These are phyloP conservation scores for Mallotus villosus DNA, from an alignment of 2,797 vertebrate species.

Conservation along the genomic window DNA sequence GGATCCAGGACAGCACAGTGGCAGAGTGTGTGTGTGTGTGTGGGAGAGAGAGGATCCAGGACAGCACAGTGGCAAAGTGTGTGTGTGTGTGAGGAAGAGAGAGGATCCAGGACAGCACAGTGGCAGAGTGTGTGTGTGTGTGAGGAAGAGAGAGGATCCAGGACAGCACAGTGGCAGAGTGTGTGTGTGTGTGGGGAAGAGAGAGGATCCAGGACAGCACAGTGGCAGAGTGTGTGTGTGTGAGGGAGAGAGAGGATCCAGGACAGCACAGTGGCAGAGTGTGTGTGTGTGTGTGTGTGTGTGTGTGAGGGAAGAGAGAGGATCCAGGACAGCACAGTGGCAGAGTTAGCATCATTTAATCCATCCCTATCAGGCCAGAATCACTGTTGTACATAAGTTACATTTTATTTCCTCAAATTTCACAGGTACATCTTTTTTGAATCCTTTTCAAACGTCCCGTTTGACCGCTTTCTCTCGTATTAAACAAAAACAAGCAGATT, in stretches of 20 bases:
- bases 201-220: background rate
- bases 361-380: constrained; percentile 78
- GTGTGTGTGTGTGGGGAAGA: too few relatives aligned
- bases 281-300: too few relatives aligned
- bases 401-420: constrained; percentile 78
- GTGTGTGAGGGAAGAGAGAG: too few relatives aligned
- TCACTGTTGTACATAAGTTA: constrained; percentile 83
- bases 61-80: too few relatives aligned
- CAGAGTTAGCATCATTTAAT: constrained; percentile 83
- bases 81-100: too few relatives aligned
- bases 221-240: too few relatives aligned
- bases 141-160: too few relatives aligned
- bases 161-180: background rate
- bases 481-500: constrained; percentile 82
- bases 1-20: background rate
- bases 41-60: too few relatives aligned
- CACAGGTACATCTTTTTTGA: constrained; percentile 76
- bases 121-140: too few relatives aligned
- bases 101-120: background rate
- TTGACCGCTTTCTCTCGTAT: constrained; percentile 76
- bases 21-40: too few relatives aligned
- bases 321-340: constrained; percentile 26
- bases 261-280: background rate
- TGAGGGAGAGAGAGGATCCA: too few relatives aligned
- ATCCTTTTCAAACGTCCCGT: constrained; percentile 78